Percentiles rank a stretch among this genome's conserved stretches.
These are phyloP conservation scores for Ditula angustiorana DNA, from an alignment of 2,888 invertebrate genomes.

Conservation along the genomic window DNA sequence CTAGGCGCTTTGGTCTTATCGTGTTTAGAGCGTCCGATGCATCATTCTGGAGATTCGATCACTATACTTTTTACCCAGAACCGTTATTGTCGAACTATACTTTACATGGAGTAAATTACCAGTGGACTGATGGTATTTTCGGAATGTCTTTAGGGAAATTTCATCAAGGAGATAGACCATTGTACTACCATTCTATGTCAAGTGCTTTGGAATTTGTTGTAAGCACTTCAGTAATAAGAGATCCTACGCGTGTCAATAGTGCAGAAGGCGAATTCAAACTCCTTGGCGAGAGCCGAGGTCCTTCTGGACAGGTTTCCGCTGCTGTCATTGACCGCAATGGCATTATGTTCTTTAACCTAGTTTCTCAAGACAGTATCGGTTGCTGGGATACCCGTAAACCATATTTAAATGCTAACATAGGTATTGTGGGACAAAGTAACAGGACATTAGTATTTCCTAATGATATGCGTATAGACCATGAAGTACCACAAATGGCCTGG, in stretches of 20 bases:
- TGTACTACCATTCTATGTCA: slow-evolving; percentile 94
- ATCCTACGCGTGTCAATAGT: slow-evolving; percentile 80
- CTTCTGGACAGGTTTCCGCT: slow-evolving; percentile 90
- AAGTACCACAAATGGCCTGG: slow-evolving; percentile 90
- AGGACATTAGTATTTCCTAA: slow-evolving; percentile 91
- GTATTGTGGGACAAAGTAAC: slow-evolving; percentile 87
- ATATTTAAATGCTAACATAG: slow-evolving; percentile 87
- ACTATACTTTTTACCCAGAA: slow-evolving; percentile 89
- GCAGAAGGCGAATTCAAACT: slow-evolving; percentile 73
- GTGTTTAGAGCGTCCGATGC: slow-evolving; percentile 86
- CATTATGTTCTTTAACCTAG: slow-evolving; percentile 93
- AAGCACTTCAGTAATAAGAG: slow-evolving; percentile 88
- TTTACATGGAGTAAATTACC: slow-evolving; percentile 90
- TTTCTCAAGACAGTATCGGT: slow-evolving; percentile 91
- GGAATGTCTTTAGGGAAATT: slow-evolving; percentile 89
- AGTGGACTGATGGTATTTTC: slow-evolving; percentile 93
- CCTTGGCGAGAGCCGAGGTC: slow-evolving; percentile 84
- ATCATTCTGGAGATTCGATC: slow-evolving; percentile 88
- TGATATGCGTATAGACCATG: slow-evolving; percentile 91
- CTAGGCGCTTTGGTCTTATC: slow-evolving; percentile 87
- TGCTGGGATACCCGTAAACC: slow-evolving; percentile 94
- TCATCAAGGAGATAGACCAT: slow-evolving; percentile 84
- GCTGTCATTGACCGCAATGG: slow-evolving; percentile 90
- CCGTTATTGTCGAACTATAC: slow-evolving; percentile 91
- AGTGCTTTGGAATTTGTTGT: slow-evolving; percentile 92